Conservation (phyloP, 2,797 vertebrate genomes). For the Rousettus madagascariensis region DNA sequence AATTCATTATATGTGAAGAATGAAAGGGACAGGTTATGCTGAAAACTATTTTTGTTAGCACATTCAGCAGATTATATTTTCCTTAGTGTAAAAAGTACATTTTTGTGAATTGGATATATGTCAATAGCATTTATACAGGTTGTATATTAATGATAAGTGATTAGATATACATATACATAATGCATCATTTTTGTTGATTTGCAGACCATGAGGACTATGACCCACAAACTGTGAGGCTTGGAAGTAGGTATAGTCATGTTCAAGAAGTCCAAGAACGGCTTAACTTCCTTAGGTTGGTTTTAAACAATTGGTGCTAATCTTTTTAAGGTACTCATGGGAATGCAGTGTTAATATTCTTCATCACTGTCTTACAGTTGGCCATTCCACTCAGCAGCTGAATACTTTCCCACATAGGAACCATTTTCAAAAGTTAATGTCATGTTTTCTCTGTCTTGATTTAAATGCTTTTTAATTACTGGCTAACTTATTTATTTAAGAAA, state of each 20-base stretch:
- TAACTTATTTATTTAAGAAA: background rate
- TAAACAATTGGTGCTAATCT: background rate
- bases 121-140: background rate
- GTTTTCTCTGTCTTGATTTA: background rate
- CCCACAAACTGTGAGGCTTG: constrained; percentile 96
- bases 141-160: background rate
- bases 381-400: background rate
- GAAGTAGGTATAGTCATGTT: constrained; percentile 98
- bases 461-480: background rate
- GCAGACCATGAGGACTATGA: constrained; percentile 97
- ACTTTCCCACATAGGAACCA: background rate
- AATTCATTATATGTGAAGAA: background rate
- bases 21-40: background rate
- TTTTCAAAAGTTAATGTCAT: background rate
- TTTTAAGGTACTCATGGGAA: background rate
- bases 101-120: background rate
- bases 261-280: constrained; percentile 99
- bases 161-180: background rate
- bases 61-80: background rate
- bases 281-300: constrained; percentile 95
- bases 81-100: background rate
- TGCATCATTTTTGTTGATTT: constrained; percentile 66
- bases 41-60: background rate
- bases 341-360: background rate
- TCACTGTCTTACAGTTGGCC: background rate